Conservation (phyloP, 2,888 invertebrate genomes). For the Serripes groenlandicus region DNA sequence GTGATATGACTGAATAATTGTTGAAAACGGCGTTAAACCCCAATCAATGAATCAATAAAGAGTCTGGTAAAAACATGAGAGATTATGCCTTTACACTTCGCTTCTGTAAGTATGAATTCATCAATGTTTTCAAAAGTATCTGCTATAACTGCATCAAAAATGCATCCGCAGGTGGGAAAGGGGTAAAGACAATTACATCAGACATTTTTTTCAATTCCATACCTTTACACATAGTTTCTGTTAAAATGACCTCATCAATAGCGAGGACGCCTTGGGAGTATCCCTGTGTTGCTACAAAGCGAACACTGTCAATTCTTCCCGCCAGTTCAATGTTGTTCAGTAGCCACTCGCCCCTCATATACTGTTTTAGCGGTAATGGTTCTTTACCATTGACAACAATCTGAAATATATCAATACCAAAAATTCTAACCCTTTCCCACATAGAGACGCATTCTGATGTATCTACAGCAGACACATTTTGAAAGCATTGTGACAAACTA, state of each 20-base stretch:
- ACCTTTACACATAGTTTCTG: neutral
- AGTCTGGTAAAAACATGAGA: too few species aligned
- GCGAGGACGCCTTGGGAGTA: neutral
- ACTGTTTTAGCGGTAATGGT: neutral
- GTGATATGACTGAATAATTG: too few species aligned
- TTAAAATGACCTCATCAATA: neutral
- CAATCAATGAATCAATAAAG: too few species aligned
- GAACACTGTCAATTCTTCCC: neutral
- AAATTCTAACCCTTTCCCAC: neutral
- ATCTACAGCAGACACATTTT: neutral
- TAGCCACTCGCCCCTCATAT: neutral
- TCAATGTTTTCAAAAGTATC: too few species aligned
- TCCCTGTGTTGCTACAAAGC: neutral
- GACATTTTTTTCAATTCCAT: too few species aligned
- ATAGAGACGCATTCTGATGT: neutral
- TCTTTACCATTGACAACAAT: neutral
- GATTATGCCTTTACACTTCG: too few species aligned
- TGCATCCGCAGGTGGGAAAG: too few species aligned
- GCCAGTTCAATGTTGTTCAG: neutral
- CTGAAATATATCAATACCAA: neutral
- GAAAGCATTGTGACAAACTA: neutral
- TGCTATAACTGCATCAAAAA: too few species aligned
- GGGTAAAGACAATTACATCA: too few species aligned
- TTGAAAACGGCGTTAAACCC: too few species aligned
- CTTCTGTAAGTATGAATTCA: too few species aligned